Percentiles rank a stretch among this genome's conserved stretches.
Evolutionary conservation across 2,888 invertebrate species (phyloP).

Genomic region (Polydrusus cervinus): DNA sequence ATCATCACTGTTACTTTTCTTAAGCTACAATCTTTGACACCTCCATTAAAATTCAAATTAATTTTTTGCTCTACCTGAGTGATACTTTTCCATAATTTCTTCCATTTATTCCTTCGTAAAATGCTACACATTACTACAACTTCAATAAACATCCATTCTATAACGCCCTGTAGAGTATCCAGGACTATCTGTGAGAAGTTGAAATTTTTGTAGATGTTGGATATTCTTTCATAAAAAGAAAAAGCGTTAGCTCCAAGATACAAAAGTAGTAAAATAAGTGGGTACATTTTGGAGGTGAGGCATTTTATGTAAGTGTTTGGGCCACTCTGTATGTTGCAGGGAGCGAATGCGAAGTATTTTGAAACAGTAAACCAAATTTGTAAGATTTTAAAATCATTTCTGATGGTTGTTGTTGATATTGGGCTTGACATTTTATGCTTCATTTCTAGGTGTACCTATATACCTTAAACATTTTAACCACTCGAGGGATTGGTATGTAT

Average conservation of each 20-base stretch:
- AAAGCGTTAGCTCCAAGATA: slow-evolving; percentile 37
- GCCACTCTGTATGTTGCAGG: slow-evolving; percentile 3
- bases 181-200: slow-evolving; percentile 42
- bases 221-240: slow-evolving; percentile 39
- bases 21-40: slow-evolving; percentile 12
- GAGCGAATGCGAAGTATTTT: slow-evolving; percentile 36
- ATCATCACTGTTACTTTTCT: background rate
- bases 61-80: slow-evolving; percentile 28
- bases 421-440: background rate
- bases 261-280: slow-evolving; percentile 19
- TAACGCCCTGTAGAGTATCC: slow-evolving; percentile 37
- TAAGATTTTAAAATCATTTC: slow-evolving; percentile 30
- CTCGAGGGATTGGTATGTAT: too few relatives aligned
- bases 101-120: slow-evolving; percentile 31
- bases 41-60: background rate
- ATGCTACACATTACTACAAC: slow-evolving; percentile 33
- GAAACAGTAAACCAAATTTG: slow-evolving; percentile 34
- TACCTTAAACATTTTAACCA: too few relatives aligned
- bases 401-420: background rate
- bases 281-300: slow-evolving; percentile 25
- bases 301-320: background rate
- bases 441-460: too few relatives aligned
- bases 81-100: slow-evolving; percentile 30
- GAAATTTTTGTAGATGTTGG: slow-evolving; percentile 35
- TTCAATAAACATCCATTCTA: slow-evolving; percentile 41